Percentiles rank a stretch among this genome's conserved stretches.
Evolutionary conservation across 2,113 vertebrate genomes (phyloP).

Genomic region (Murina feae): DNA sequence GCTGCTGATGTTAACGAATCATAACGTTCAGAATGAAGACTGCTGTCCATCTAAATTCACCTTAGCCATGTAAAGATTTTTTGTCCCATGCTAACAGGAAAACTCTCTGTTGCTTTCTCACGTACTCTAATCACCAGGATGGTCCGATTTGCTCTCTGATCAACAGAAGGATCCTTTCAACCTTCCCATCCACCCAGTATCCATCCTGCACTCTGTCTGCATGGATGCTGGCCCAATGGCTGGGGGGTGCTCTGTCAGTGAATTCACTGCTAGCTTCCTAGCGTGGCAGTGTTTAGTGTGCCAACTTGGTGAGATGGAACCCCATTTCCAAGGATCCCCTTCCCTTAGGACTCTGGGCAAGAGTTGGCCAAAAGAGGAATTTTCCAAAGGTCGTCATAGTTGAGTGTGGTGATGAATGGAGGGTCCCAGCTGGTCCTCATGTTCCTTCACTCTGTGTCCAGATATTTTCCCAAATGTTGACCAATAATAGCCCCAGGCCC

Average conservation of each 20-base stretch:
- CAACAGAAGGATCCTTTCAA: not conserved
- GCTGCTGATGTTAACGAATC: not conserved
- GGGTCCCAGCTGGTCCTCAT: not conserved
- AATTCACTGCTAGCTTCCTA: not conserved
- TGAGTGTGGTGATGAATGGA: not conserved
- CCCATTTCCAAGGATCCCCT: not conserved
- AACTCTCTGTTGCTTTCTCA: not conserved
- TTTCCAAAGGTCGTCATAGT: not conserved
- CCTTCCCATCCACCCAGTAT: not conserved
- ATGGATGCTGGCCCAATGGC: not conserved
- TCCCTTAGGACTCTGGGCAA: not conserved
- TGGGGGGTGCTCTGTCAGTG: not conserved
- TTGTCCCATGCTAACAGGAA: not conserved
- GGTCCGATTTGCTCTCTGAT: not conserved
- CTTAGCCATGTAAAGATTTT: not conserved
- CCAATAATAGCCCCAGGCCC: not conserved
- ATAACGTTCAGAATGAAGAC: not conserved
- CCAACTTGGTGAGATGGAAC: not conserved
- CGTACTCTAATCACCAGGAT: not conserved
- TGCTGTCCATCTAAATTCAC: not conserved
- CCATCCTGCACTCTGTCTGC: not conserved
- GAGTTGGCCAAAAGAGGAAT: not conserved
- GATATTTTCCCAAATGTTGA: not conserved
- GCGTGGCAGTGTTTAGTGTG: not conserved
- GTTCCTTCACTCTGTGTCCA: not conserved